Evolutionary conservation across 2,113 vertebrate species (phyloP).

Genomic region (Hydrochoerus hydrochaeris): DNA sequence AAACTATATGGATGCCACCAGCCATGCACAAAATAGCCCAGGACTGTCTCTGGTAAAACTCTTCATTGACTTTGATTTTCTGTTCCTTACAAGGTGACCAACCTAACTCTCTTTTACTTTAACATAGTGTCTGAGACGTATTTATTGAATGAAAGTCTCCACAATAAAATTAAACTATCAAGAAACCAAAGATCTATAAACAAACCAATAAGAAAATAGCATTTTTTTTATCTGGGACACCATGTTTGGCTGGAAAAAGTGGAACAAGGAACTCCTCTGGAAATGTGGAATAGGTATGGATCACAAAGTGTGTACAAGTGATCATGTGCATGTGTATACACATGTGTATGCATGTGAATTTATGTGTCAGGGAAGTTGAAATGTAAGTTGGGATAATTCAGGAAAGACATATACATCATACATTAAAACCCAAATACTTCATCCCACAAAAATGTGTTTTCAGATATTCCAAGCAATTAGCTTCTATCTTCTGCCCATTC

Average conservation of each 20-base stretch:
- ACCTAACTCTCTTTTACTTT: not conserved
- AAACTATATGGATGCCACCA: rapidly evolving
- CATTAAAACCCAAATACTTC: not conserved
- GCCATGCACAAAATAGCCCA: not conserved
- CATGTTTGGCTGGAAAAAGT: not conserved
- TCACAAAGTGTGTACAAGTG: not conserved
- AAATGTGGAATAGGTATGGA: not conserved
- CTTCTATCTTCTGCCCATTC: not conserved
- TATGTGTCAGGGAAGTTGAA: not conserved
- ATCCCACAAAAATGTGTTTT: not conserved
- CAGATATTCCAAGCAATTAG: not conserved
- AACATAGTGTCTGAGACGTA: not conserved
- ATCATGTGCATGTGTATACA: not conserved
- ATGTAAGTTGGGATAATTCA: not conserved
- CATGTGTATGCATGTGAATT: not conserved
- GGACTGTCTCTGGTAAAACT: rapidly evolving
- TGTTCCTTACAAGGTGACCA: not conserved
- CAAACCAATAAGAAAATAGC: not conserved
- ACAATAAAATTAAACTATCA: not conserved
- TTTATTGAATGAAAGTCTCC: not conserved
- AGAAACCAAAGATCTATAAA: not conserved
- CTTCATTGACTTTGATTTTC: not conserved
- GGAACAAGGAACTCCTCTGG: not conserved
- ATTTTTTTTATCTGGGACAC: not conserved
- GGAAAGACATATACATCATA: not conserved